Conservation (phyloP, 2,888 invertebrate genomes). For the Tetropium fuscum region DNA sequence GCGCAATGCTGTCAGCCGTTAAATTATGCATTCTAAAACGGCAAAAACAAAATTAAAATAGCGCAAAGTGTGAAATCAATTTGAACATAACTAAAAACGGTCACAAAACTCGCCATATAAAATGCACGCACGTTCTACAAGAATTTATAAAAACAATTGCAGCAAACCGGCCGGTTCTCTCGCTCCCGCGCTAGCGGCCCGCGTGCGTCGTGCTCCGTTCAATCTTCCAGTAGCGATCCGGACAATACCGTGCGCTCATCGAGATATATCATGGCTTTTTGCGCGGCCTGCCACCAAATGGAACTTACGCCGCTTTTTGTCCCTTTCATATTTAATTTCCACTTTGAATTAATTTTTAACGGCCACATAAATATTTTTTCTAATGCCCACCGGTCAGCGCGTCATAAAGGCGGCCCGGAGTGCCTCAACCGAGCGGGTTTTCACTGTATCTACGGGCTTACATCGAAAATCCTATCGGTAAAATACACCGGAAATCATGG, state of each 20-base stretch:
- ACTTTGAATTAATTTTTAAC: slow-evolving; percentile 37
- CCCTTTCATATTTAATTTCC: slow-evolving; percentile 40
- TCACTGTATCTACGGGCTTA: no score
- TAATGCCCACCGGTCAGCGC: no score
- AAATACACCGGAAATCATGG: no score
- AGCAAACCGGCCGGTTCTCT: slow-evolving; percentile 35
- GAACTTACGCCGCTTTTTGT: slow-evolving; percentile 45
- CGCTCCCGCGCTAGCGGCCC: slow-evolving; percentile 17
- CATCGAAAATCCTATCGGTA: no score
- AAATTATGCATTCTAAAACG: slow-evolving; percentile 56
- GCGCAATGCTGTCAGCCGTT: slow-evolving; percentile 49
- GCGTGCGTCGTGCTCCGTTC: slow-evolving; percentile 27
- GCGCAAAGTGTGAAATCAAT: slow-evolving; percentile 57
- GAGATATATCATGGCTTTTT: slow-evolving; percentile 49
- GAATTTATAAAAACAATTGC: slow-evolving; percentile 58
- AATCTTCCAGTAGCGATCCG: slow-evolving; percentile 38
- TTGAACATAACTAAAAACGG: slow-evolving; percentile 54
- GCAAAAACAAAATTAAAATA: slow-evolving; percentile 58
- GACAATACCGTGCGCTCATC: slow-evolving; percentile 42
- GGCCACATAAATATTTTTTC: slow-evolving; percentile 40
- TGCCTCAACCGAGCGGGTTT: no score
- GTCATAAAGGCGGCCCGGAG: no score
- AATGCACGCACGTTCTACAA: slow-evolving; percentile 57
- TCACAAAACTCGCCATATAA: slow-evolving; percentile 55
- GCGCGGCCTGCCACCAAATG: slow-evolving; percentile 40